These are phyloP conservation scores for Helobdella robusta DNA, from an alignment of 2,888 invertebrate genomes.

Conservation along the genomic window DNA sequence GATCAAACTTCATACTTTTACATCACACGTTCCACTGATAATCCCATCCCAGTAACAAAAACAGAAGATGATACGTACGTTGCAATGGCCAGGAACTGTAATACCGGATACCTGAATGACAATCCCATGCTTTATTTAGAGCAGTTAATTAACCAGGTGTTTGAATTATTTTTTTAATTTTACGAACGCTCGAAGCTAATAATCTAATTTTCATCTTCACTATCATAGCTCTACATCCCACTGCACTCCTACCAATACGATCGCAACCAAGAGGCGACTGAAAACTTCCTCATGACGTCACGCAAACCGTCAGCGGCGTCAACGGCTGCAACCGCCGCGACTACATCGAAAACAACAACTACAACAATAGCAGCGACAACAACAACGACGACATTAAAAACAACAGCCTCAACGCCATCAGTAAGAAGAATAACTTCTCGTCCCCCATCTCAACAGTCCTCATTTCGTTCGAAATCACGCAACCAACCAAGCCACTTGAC, in stretches of 20 bases:
- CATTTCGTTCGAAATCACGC: no score
- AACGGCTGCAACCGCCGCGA: neutral
- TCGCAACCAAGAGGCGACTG: conserved; percentile 18
- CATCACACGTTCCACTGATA: neutral
- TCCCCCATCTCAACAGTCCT: no score
- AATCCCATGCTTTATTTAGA: conserved; percentile 21
- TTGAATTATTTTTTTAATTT: no score
- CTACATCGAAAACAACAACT: no score
- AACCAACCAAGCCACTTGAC: no score
- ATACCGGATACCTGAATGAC: conserved; percentile 13
- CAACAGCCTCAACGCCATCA: neutral
- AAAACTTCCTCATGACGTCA: neutral
- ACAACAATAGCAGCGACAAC: no score
- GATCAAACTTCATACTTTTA: conserved; percentile 8
- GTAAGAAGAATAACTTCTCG: no score
- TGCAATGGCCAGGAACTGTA: neutral
- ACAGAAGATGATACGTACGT: neutral
- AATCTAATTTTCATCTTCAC: neutral
- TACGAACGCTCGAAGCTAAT: no score
- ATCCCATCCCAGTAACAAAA: neutral
- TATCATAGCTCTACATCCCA: conserved; percentile 45
- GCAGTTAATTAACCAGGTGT: conserved; percentile 17
- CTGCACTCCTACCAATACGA: conserved; percentile 47
- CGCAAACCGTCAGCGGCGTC: neutral
- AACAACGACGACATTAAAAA: neutral